phyloP scores from a whole-genome alignment of 2,888 invertebrate genomes.

The Synergus japonicus region DNA sequence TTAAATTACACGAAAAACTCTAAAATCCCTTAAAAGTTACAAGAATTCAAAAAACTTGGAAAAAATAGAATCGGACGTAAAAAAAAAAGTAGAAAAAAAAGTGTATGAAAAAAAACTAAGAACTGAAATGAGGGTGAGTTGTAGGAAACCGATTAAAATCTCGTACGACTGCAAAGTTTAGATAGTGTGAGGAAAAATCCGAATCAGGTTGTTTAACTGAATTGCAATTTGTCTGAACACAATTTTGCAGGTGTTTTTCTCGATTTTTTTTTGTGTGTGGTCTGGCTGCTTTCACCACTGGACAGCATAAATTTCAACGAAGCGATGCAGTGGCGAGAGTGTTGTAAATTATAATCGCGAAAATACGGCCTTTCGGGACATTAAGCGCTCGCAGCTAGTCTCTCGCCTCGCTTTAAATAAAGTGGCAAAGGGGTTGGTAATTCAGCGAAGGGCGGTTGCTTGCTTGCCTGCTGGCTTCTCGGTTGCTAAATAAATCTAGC shows the following conservation, averaged over 20 bases:
- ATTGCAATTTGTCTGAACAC: constrained; percentile 43
- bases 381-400: constrained; percentile 60
- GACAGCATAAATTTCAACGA: constrained; percentile 52
- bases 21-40: no score
- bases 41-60: no score
- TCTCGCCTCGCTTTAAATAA: constrained; percentile 49
- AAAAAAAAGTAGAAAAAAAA: no score
- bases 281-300: constrained; percentile 48
- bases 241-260: constrained; percentile 35
- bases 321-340: constrained; percentile 45
- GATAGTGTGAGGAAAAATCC: constrained; percentile 4
- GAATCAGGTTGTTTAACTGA: constrained; percentile 36
- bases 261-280: background rate
- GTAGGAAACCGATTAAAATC: background rate
- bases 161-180: background rate
- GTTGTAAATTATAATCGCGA: constrained; percentile 67
- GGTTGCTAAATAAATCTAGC: constrained; percentile 49
- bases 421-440: constrained; percentile 47
- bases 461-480: constrained; percentile 12
- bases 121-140: background rate
- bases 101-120: no score
- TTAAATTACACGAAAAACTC: no score
- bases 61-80: no score
- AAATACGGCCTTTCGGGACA: constrained; percentile 68
- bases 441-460: constrained; percentile 45